Base-by-base conservation (phyloP, 1,140 invertebrate species). In the Oncopodura yosiiana region DNA sequence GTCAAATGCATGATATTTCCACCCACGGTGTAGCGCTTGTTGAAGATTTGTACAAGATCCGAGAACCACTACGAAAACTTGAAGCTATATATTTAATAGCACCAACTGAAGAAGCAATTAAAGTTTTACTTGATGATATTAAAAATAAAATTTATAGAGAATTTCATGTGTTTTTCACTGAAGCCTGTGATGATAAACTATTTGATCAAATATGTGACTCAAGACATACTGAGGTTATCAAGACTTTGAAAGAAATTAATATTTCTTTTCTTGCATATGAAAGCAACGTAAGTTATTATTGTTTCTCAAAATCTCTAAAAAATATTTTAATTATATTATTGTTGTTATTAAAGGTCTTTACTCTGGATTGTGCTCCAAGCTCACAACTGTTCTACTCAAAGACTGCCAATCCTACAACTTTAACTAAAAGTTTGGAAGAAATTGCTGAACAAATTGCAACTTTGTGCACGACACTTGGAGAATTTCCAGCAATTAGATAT, bases 221-320 rank as follows among this genome's bases (percentile, higher is more conserved):
- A 67, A 81, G 84, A 61, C 83, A 83, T 67, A 89, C 87, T 69
- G 89, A 85, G 77, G 92, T 91, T 77, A 92, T 98, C 71, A 96
- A 96, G 81, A 97, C 94, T 50, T 78, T 98, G 68, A 99, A 97
- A 79, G 95, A 99, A 77, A 96, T 99, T 75, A 99, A 99, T 81
- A 95, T 99, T 74, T 94, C 95, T 68, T 99, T 99, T 77, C 82
- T 98, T 67, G 95, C 95, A 62, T 97, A 97, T 74, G 95, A 99
- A 75, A 87, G 89, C 68, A 86, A 87, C 67, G 85, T 88, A 81
- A 86, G 87, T 69, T 76, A 86, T 44, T 88, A 87, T 67, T 8
- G 37, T 19, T 16, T 41, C 21, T 19, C 3, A 42, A 9, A 26
- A 5, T 29, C 12, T 11, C 9, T 29, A n/a, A 18, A 51, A 49